Evolutionary conservation across 92 coral and sea anemone genomes (phyloP), one percentile per base, ranked within the genome.

Genomic region (Bergia puertoricense): DNA sequence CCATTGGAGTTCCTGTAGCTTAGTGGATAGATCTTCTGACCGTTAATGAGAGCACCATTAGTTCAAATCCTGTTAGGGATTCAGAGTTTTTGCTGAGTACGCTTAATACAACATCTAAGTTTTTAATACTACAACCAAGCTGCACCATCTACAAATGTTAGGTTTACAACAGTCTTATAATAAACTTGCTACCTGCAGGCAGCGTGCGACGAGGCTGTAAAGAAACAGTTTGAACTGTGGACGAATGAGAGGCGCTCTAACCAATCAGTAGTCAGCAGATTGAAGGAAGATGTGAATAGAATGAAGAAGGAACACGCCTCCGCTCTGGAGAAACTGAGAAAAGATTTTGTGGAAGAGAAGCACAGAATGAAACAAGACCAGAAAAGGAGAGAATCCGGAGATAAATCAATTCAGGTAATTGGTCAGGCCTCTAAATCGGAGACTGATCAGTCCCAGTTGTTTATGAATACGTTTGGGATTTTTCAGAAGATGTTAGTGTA

Each of bases 141-240:
- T 46, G 8, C 51, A 46, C 51, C 7, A 46, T 6, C 51, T 46
- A 2, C 51, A 46, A 46, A 46, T 46, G 7, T 46, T 5, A 51
- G 8, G 57, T 9, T 15, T 51, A 51, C 57, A 11, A 5, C 43
- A 2, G n/a, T 80, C 68, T 62, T 6, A 62, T 16, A 15, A 15
- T 18, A 10, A 62, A 15, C 68, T 16, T 62, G 4, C 68, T 10
- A 22, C 69, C 13, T 30, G 4, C 79, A 84, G 87, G 89, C 81
- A 8, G 92, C 93, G 4, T 76, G 93, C 23, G 92, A 94, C 36
- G 82, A 89, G 40, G 93, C 93, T 4, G 92, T 88, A 1, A 94
- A 89, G 16, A 82, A 90, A 50, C 95, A 95, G 23, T 91, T 90
- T 59, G 91, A 95, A 38, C 66, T 92, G 5, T 86, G 96, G 96